Conservation (phyloP, 2,888 invertebrate genomes). For the Orchestes rusci region DNA sequence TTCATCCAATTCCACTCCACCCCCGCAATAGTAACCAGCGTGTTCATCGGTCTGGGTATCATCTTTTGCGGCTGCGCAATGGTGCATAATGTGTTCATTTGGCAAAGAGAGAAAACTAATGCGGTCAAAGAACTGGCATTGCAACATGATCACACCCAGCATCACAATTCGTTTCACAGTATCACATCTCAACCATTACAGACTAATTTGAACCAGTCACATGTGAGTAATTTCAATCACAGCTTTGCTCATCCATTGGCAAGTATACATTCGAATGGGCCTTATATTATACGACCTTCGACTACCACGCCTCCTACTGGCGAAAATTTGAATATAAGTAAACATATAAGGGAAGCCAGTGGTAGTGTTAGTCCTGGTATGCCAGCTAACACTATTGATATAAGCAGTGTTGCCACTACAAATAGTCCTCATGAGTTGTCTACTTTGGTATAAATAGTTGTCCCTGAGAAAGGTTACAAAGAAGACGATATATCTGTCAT, state of each 20-base stretch:
- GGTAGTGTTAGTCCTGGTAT: conserved; percentile 59
- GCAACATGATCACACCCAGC: conserved; percentile 34
- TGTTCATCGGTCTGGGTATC: conserved; percentile 85
- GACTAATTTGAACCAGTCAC: conserved; percentile 37
- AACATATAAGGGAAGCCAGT: conserved; percentile 48
- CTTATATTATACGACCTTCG: conserved; percentile 55
- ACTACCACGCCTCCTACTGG: conserved; percentile 51
- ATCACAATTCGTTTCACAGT: conserved; percentile 38
- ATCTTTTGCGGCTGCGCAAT: conserved; percentile 89
- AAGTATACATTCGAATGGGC: conserved; percentile 43
- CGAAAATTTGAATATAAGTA: conserved; percentile 37
- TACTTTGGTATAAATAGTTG: conserved; percentile 52
- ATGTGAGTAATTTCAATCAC: conserved; percentile 39
- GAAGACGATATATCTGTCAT: too few species aligned
- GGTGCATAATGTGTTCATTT: conserved; percentile 91
- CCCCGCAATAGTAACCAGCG: conserved; percentile 84
- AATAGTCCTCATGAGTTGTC: conserved; percentile 62
- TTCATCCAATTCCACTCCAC: conserved; percentile 89
- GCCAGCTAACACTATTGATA: conserved; percentile 48
- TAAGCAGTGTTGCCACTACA: conserved; percentile 58
- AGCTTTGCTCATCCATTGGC: conserved; percentile 38
- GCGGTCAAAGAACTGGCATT: conserved; percentile 58
- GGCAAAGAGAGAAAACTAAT: conserved; percentile 87
- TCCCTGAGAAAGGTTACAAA: too few species aligned
- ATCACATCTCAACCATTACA: conserved; percentile 31